Conservation (phyloP, 2,797 vertebrate genomes). For the Propithecus perrieri region DNA sequence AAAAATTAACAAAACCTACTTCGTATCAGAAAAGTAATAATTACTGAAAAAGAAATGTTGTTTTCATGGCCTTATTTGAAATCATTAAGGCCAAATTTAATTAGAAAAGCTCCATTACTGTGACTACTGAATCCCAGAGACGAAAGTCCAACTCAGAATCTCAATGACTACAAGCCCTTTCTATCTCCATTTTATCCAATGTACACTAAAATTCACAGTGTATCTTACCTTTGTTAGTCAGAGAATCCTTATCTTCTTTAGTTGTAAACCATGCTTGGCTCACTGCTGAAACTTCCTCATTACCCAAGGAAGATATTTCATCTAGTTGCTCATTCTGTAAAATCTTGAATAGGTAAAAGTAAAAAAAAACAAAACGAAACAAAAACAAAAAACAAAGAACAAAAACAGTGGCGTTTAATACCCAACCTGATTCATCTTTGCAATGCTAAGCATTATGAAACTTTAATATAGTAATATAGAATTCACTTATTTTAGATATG, state of each 20-base stretch:
- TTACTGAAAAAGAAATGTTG: conserved; percentile 6
- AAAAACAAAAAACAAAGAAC: neutral
- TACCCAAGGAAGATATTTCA: conserved; percentile 89
- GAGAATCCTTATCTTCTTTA: conserved; percentile 98
- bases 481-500: neutral
- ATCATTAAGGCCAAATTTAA: conserved; percentile 38
- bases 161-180: neutral
- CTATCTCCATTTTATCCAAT: neutral
- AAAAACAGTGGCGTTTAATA: conserved; percentile 34
- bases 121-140: neutral
- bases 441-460: conserved; percentile 31
- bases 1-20: conserved; percentile 13
- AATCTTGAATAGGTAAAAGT: conserved; percentile 86
- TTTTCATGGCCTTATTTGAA: conserved; percentile 10
- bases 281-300: conserved; percentile 94
- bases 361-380: neutral
- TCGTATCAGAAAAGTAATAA: neutral
- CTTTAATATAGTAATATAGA: neutral
- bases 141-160: conserved; percentile 30
- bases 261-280: conserved; percentile 99
- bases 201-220: neutral
- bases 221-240: conserved; percentile 95
- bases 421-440: neutral
- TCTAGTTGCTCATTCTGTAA: conserved; percentile 92
- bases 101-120: neutral